These are phyloP conservation scores for Brachystomella parvula DNA, from an alignment of 1,140 invertebrate species.

Conservation along the genomic window DNA sequence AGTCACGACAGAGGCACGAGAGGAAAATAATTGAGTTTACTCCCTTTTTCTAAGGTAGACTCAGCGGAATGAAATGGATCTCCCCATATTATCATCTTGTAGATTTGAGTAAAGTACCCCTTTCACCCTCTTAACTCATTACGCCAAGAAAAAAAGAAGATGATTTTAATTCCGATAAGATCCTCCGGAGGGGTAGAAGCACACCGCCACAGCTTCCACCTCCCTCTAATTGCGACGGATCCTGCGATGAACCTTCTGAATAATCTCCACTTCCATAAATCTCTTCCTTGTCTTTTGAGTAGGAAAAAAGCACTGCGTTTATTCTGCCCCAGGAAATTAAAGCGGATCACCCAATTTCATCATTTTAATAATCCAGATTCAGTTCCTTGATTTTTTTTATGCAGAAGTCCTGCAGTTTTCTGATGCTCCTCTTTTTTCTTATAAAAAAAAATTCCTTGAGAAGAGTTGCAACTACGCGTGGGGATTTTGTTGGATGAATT, in stretches of 20 bases:
- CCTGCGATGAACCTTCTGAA: background rate
- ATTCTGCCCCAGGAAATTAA: slow-evolving; percentile 5
- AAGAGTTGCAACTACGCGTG: background rate
- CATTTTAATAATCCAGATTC: background rate
- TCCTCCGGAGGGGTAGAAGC: too few relatives aligned
- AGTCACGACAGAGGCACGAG: slow-evolving; percentile 9
- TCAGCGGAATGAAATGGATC: slow-evolving; percentile 1
- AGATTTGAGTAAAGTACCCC: background rate
- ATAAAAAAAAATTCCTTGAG: background rate
- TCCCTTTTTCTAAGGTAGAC: slow-evolving; percentile 2
- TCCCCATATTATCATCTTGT: background rate
- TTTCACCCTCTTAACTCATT: background rate
- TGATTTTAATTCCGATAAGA: background rate
- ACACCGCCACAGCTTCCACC: background rate
- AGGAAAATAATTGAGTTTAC: too few relatives aligned
- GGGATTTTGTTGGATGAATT: background rate
- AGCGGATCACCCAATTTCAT: slow-evolving; percentile 5
- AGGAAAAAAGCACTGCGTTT: background rate
- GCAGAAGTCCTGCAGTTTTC: background rate
- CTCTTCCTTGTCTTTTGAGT: background rate
- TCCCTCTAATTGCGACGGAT: background rate
- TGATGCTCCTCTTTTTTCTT: background rate
- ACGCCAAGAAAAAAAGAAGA: background rate
- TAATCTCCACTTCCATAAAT: slow-evolving; percentile 1
- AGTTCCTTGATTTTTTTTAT: background rate